Evolutionary conservation across 2,888 invertebrate genomes (phyloP), one percentile per base, ranked within the genome.

Genomic region (Meliscaeva auricollis): DNA sequence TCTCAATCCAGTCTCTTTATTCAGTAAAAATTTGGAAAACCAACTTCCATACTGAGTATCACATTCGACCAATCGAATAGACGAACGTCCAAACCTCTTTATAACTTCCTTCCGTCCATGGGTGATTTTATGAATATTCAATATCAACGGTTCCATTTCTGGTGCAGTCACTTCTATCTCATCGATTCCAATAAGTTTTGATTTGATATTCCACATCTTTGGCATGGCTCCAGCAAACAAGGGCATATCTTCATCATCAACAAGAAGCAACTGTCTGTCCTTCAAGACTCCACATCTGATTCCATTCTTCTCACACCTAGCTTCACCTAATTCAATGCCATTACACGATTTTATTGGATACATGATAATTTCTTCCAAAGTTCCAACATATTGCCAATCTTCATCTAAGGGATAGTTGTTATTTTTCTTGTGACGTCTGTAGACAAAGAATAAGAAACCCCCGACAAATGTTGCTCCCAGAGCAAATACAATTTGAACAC

Each of bases 11-110:
- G 88, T 89, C 7, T 93, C 92, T 52, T 94, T 92, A 66, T 93
- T 92, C 3, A 90, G 56, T 35, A 92, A 88, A 56, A 38, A 90
- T 56, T 92, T 93, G 0, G 95, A 94, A 88, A 97, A 93, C 97
- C 97, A 97, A 69, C 94, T 93, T 17, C 95, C 94, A n/a, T 94
- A 94, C 87, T 94, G 94, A 78, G 94, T 94, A 0, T 97, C 97
- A 90, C 97, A 97, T 89, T 96, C 96, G 72, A 94, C 92, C 0
- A 95, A 94, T 0, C 93, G 91, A 2, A 95, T 94, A n/a, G n/a
- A 66, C 13, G 32, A 32, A 2, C 9, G 1, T 35, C 48, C 64
- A 32, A 95, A 1, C 95, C 93, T 0, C 92, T 89, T 0, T 2
- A 90, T 92, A 87, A 91, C 87, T 78, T 90, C 89, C 54, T 84